These are phyloP conservation scores for Lymantria dispar DNA, from an alignment of 2,888 invertebrate species.

Conservation along the genomic window DNA sequence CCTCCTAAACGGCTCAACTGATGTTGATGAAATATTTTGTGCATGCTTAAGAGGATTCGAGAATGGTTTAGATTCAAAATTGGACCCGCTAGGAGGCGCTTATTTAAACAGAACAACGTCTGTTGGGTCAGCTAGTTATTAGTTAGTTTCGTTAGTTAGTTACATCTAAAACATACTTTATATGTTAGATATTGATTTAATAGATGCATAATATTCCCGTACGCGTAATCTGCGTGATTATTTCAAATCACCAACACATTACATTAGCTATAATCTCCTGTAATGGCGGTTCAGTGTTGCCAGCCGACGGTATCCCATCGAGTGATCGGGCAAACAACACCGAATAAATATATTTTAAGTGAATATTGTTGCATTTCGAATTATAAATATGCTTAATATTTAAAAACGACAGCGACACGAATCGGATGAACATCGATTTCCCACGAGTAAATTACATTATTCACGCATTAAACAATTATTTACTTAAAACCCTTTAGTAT, in stretches of 20 bases:
- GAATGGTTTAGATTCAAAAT: no score
- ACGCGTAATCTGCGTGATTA: slow-evolving; percentile 73
- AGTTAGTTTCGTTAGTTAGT: no score
- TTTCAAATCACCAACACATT: slow-evolving; percentile 78
- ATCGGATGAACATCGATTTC: slow-evolving; percentile 26
- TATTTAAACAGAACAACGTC: no score
- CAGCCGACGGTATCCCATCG: slow-evolving; percentile 44
- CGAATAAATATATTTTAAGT: neutral
- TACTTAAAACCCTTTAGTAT: slow-evolving; percentile 37
- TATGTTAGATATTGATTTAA: slow-evolving; percentile 63
- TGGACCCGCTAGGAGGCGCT: no score
- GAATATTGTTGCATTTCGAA: slow-evolving; percentile 6
- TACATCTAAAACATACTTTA: no score
- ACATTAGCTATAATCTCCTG: slow-evolving; percentile 76
- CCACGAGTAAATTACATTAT: slow-evolving; percentile 40
- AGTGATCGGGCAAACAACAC: slow-evolving; percentile 46
- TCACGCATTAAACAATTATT: slow-evolving; percentile 43
- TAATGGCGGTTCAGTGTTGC: slow-evolving; percentile 67
- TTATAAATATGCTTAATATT: slow-evolving; percentile 21
- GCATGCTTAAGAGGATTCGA: no score
- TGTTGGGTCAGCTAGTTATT: no score
- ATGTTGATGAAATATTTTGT: no score
- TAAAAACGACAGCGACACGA: slow-evolving; percentile 28
- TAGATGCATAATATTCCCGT: slow-evolving; percentile 52
- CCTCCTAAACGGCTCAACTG: no score